A percentile compares a stretch with the other conserved stretches of the same genome.
These are phyloP conservation scores for Ispidina lecontei DNA, from an alignment of 2,797 vertebrate species.

Conservation along the genomic window DNA sequence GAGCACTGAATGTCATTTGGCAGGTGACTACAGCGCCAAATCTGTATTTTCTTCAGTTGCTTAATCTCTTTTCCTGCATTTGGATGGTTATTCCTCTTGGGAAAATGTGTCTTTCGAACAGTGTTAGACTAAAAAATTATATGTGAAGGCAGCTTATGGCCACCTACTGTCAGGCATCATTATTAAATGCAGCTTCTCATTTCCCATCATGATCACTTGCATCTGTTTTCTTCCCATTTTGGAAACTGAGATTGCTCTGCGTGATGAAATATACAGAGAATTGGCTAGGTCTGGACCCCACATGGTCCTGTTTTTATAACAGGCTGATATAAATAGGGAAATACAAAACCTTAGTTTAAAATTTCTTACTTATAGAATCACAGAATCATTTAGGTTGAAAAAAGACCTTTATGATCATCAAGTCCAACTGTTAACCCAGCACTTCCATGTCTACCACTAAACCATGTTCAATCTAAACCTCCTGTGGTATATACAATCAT, in stretches of 20 bases:
- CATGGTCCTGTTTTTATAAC: background rate
- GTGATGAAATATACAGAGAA: background rate
- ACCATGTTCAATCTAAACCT: background rate
- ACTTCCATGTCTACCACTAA: background rate
- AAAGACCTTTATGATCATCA: background rate
- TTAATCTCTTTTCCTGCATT: background rate
- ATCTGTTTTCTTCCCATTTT: conserved; percentile 38
- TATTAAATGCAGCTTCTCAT: conserved; percentile 32
- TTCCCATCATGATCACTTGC: conserved; percentile 32
- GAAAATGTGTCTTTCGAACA: background rate
- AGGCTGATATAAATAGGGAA: background rate
- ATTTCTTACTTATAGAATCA: background rate
- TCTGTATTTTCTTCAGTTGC: background rate
- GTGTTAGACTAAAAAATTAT: background rate
- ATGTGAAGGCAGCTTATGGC: background rate
- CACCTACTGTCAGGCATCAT: conserved; percentile 20
- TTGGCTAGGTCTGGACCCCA: background rate
- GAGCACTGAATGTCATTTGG: background rate
- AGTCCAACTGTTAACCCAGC: background rate
- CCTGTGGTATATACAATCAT: no score
- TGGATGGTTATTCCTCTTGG: background rate
- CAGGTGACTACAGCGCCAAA: background rate
- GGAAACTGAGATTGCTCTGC: background rate
- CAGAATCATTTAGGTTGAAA: background rate
- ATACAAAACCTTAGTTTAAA: background rate